Percentiles rank a stretch among this genome's conserved stretches.
These are phyloP conservation scores for Propsilocerus akamusi DNA, from an alignment of 1,140 invertebrate genomes.

Conservation along the genomic window DNA sequence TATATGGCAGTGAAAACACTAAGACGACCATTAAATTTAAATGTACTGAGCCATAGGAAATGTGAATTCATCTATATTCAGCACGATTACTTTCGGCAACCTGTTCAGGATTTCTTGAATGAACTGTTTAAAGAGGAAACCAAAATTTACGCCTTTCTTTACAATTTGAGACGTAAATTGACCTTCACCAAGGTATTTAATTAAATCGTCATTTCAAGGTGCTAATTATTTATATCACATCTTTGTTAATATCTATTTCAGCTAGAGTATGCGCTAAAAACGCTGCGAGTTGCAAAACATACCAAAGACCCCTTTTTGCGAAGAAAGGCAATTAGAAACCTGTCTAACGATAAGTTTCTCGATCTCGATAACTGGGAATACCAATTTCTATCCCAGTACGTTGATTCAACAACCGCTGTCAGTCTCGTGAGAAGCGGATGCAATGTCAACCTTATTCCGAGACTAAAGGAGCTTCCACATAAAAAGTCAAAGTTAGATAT, in stretches of 20 bases:
- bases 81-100: background rate
- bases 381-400: slow-evolving; percentile 37
- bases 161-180: background rate
- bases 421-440: slow-evolving; percentile 33
- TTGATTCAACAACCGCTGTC: slow-evolving; percentile 39
- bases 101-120: background rate
- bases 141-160: background rate
- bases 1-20: background rate
- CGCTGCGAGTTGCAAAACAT: background rate
- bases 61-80: background rate
- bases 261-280: background rate
- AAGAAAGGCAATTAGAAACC: background rate
- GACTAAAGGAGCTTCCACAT: background rate
- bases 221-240: background rate
- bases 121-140: background rate
- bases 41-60: background rate
- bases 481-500: background rate
- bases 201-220: background rate
- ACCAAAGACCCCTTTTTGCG: background rate
- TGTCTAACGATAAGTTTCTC: background rate
- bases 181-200: background rate
- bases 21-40: background rate
- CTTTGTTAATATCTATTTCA: background rate
- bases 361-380: slow-evolving; percentile 32
- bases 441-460: slow-evolving; percentile 16